phyloP scores from a whole-genome alignment of 2,113 vertebrate species.

The Mustela lutreola region DNA sequence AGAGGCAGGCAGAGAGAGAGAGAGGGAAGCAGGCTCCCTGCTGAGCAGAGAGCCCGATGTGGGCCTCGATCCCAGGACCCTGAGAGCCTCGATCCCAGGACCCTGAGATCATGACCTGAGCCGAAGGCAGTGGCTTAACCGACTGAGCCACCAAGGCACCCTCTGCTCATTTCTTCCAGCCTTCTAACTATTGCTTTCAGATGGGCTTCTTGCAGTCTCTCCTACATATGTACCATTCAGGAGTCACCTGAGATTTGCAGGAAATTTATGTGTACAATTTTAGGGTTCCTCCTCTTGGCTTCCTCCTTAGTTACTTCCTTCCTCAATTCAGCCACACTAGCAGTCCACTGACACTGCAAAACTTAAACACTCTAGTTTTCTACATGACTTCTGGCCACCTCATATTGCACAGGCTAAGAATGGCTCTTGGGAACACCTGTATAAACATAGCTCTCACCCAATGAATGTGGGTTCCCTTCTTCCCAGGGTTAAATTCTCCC shows the following conservation, averaged over 20 bases:
- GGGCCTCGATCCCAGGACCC: too few relatives aligned
- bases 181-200: not conserved
- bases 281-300: not conserved
- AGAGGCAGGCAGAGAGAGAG: too few relatives aligned
- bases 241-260: not conserved
- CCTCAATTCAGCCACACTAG: not conserved
- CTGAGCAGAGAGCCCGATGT: too few relatives aligned
- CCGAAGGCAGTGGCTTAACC: too few relatives aligned
- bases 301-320: not conserved
- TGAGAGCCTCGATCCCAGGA: too few relatives aligned
- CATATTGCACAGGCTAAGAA: not conserved
- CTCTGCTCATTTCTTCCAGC: not conserved
- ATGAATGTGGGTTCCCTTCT: not conserved
- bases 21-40: too few relatives aligned
- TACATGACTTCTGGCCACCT: not conserved
- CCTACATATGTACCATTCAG: not conserved
- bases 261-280: not conserved
- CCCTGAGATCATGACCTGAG: too few relatives aligned
- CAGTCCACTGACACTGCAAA: not conserved
- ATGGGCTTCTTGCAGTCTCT: not conserved
- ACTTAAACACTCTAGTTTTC: not conserved
- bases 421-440: not conserved
- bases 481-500: not conserved
- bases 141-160: too few relatives aligned
- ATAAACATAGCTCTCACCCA: not conserved